Evolutionary conservation across 2,113 vertebrate species (phyloP), one percentile per base, ranked within the genome.

Genomic region (Gobiocypris rarus): DNA sequence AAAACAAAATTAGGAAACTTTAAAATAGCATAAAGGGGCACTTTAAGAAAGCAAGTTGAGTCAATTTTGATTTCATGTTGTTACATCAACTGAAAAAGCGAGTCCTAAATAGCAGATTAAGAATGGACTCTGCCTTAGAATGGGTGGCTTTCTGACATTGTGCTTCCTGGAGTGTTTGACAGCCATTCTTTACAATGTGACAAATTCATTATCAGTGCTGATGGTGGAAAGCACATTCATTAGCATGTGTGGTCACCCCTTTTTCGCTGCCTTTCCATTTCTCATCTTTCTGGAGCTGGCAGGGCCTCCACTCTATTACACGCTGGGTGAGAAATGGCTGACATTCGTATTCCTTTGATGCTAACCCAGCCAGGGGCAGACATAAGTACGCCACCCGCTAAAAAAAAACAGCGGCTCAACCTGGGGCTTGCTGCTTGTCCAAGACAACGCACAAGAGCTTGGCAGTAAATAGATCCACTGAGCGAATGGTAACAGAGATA

Each of bases 381-480:
- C 91, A 84, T 89, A 79, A 80, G 90, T 89, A 81, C 73, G 90
- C 87, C 89, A 86, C 85, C 79, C 86, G 88, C 91, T 90, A 88
- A 88, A 92, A 88, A 92, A 92, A 74, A 75, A 80, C 85, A 90
- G 81, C 6, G 89, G 90, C 89, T 92, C 88, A 92, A 91, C 90
- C 89, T 91, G 91, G 91, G 91, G 83, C 90, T 91, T 89, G 89
- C 89, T 88, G 87, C 89, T 92, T 90, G 92, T 89, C 89, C 89
- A 88, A 89, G 89, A 90, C 88, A 83, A 88, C 79, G 83, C 89
- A 85, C 84, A 75, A 83, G 90, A 92, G 94, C 92, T 83, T 73
- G 74, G 82, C 63, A 87, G 82, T 96, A 93, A 96, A 96, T 95
- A 93, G 95, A 94, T 94, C 92, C 88, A 14, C 92, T 94, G 93